Conservation (phyloP, 2,888 invertebrate genomes). For the Scaptomyza polygonia region DNA sequence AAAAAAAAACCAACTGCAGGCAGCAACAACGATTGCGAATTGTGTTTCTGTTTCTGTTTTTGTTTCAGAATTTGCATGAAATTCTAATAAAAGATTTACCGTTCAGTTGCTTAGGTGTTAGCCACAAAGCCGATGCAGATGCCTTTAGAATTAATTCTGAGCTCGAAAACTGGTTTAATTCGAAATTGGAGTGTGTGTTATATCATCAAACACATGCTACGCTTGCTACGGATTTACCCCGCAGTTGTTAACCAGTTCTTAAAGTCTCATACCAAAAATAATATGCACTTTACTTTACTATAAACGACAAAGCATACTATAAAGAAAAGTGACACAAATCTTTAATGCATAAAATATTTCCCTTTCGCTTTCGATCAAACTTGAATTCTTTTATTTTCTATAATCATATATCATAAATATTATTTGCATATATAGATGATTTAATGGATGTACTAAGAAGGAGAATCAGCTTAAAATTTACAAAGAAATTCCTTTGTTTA, state of each 20-base stretch:
- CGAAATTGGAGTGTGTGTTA: conserved; percentile 55
- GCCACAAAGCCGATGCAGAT: conserved; percentile 50
- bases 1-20: conserved; percentile 57
- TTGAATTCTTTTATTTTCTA: not conserved
- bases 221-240: conserved; percentile 18
- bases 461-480: too few relatives aligned
- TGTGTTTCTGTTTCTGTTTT: not conserved
- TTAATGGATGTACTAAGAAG: too few relatives aligned
- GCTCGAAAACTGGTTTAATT: conserved; percentile 67
- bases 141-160: conserved; percentile 28
- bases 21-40: conserved; percentile 21
- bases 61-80: conserved; percentile 59
- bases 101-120: conserved; percentile 61
- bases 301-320: too few relatives aligned
- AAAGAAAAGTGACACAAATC: not conserved
- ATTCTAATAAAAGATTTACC: conserved; percentile 77
- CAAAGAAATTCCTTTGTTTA: too few relatives aligned
- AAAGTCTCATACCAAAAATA: conserved; percentile 13
- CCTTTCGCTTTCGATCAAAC: conserved; percentile 5
- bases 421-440: too few relatives aligned
- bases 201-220: conserved; percentile 51
- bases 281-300: conserved; percentile 10
- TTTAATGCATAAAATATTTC: not conserved
- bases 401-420: not conserved
- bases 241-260: conserved; percentile 38